Evolutionary conservation across 2,888 invertebrate genomes (phyloP).

Genomic region (Drosophila percnosoma): DNA sequence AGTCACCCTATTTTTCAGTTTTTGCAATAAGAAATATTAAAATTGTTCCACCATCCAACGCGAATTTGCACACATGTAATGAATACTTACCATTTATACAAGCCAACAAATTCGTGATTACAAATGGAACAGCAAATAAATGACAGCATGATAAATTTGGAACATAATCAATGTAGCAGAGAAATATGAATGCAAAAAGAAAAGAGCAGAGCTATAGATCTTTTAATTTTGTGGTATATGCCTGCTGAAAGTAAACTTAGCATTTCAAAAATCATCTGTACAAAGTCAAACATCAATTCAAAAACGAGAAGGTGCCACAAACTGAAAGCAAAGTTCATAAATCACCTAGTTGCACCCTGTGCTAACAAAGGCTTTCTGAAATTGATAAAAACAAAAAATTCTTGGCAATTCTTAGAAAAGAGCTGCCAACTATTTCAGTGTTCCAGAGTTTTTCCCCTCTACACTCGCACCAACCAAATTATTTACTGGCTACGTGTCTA

Average conservation of each 20-base stretch:
- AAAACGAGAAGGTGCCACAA: conserved; percentile 17
- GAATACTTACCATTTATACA: conserved; percentile 67
- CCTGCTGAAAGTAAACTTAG: background rate
- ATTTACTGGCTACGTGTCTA: conserved; percentile 58
- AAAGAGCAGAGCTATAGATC: background rate
- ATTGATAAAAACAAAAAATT: conserved; percentile 20
- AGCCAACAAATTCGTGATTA: conserved; percentile 38
- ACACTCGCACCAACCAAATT: conserved; percentile 50
- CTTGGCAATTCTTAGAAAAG: conserved; percentile 43
- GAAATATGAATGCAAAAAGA: background rate
- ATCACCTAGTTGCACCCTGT: conserved; percentile 40
- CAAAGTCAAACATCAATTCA: background rate
- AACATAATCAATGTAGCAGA: background rate
- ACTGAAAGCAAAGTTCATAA: conserved; percentile 55
- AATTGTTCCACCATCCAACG: conserved; percentile 61
- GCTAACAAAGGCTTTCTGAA: conserved; percentile 6
- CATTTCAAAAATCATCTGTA: background rate
- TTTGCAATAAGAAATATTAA: conserved; percentile 63
- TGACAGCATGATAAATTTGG: conserved; percentile 28
- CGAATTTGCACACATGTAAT: conserved; percentile 73
- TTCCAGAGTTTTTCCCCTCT: conserved; percentile 6
- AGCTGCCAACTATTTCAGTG: conserved; percentile 27
- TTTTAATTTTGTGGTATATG: background rate
- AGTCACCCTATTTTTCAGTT: conserved; percentile 67
- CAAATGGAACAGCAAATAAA: conserved; percentile 17